phyloP scores from a whole-genome alignment of 2,113 vertebrate genomes.

The Fulmarus glacialis region DNA sequence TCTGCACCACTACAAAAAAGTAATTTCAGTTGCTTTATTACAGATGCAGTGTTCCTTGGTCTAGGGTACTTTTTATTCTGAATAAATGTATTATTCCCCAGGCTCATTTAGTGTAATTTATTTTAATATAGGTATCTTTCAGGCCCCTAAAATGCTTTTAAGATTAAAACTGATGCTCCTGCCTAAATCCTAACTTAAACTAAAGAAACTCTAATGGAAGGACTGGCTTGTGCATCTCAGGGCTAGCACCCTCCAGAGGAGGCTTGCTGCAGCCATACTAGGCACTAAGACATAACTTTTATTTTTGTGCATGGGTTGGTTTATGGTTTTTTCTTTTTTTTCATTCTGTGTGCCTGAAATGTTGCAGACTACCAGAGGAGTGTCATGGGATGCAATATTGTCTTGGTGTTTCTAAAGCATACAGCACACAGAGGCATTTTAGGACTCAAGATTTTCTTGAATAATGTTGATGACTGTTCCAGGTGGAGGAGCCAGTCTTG shows the following conservation, averaged over 20 bases:
- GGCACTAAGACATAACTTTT: background rate
- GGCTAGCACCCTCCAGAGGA: background rate
- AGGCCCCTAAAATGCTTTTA: background rate
- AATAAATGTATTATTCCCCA: background rate
- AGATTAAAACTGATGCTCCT: background rate
- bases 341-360: background rate
- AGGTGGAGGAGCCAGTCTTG: background rate
- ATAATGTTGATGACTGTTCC: background rate
- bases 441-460: background rate
- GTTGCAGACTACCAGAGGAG: background rate
- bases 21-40: background rate
- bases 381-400: accelerated
- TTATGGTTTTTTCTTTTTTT: background rate
- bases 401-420: background rate
- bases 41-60: background rate
- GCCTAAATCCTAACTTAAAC: background rate
- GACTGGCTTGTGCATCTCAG: background rate
- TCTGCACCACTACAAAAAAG: background rate
- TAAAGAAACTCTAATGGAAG: background rate
- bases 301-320: background rate
- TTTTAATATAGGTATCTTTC: background rate
- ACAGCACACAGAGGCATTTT: background rate
- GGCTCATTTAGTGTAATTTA: background rate
- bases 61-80: background rate
- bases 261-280: background rate